phyloP scores from a whole-genome alignment of 2,797 vertebrate genomes.

The Phrynocephalus vlangalii region DNA sequence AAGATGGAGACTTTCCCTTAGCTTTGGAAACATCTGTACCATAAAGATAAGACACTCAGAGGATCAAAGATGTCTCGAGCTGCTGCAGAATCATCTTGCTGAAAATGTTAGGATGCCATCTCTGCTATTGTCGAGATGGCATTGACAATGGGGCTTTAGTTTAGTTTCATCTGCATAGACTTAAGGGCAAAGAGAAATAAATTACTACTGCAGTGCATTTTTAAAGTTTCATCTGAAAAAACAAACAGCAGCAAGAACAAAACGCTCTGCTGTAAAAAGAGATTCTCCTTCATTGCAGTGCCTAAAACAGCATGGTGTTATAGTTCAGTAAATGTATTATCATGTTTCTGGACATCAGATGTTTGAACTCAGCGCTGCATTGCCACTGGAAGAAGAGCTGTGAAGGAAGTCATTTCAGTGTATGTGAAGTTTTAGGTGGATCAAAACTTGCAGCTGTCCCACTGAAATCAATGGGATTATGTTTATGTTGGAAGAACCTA shows the following conservation, averaged over 20 bases:
- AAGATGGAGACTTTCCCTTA: conserved; percentile 20
- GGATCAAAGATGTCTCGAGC: conserved; percentile 44
- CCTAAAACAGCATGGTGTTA: conserved; percentile 48
- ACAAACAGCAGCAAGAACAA: no score
- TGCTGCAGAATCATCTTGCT: conserved; percentile 52
- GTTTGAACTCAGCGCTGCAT: conserved; percentile 19
- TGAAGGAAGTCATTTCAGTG: conserved; percentile 2
- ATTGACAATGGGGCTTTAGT: conserved; percentile 36
- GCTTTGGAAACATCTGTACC: conserved; percentile 56
- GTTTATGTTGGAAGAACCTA: not conserved
- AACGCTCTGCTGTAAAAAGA: conserved; percentile 54
- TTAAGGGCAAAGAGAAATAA: conserved; percentile 55
- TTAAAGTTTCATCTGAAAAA: conserved; percentile 50
- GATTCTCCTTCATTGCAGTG: conserved; percentile 53
- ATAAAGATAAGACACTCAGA: conserved; percentile 53
- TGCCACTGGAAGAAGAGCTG: not conserved
- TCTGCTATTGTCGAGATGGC: conserved; percentile 51
- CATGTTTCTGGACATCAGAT: conserved; percentile 48
- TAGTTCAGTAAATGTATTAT: conserved; percentile 37
- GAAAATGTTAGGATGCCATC: conserved; percentile 38
- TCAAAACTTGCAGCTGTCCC: not conserved
- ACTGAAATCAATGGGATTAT: not conserved
- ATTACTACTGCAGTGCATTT: conserved; percentile 23
- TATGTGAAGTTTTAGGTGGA: not conserved
- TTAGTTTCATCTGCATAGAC: conserved; percentile 38